Conservation (phyloP, 2,888 invertebrate genomes). For the Apodemia duryi region DNA sequence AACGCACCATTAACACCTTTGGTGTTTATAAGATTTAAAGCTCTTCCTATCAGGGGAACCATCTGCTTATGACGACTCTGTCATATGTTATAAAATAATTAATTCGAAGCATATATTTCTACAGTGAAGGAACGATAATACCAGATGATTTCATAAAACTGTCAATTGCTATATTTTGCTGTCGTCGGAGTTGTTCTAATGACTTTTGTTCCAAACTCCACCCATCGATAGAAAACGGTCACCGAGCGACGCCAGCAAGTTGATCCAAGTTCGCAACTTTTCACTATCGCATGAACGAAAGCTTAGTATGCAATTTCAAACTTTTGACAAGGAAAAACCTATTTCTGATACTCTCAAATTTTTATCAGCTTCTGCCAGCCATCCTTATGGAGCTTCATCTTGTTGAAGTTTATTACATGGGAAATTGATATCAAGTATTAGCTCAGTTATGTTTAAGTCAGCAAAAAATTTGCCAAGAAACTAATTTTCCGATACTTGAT, state of each 20-base stretch:
- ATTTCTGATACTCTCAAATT: slow-evolving; percentile 5
- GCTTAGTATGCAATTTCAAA: slow-evolving; percentile 11
- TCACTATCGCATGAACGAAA: slow-evolving; percentile 7
- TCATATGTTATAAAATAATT: too few species aligned
- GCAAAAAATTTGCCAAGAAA: too few species aligned
- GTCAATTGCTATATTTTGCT: neutral
- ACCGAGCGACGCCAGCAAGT: neutral
- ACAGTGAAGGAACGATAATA: too few species aligned
- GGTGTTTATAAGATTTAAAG: too few species aligned
- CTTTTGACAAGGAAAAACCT: slow-evolving; percentile 8
- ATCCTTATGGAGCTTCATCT: neutral
- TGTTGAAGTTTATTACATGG: neutral
- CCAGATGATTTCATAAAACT: too few species aligned
- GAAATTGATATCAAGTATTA: neutral
- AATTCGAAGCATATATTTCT: too few species aligned
- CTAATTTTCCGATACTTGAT: too few species aligned
- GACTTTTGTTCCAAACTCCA: slow-evolving; percentile 5
- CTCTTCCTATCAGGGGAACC: too few species aligned
- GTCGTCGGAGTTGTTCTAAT: neutral
- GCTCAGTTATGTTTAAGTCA: neutral
- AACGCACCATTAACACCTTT: too few species aligned
- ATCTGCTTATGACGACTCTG: too few species aligned
- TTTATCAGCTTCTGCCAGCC: slow-evolving; percentile 5
- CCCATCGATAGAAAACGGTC: neutral
- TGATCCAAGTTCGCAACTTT: slow-evolving; percentile 5